Percentiles rank a stretch among this genome's conserved stretches.
Conservation (phyloP, 2,797 vertebrate species). For the Tamandua tetradactyla region DNA sequence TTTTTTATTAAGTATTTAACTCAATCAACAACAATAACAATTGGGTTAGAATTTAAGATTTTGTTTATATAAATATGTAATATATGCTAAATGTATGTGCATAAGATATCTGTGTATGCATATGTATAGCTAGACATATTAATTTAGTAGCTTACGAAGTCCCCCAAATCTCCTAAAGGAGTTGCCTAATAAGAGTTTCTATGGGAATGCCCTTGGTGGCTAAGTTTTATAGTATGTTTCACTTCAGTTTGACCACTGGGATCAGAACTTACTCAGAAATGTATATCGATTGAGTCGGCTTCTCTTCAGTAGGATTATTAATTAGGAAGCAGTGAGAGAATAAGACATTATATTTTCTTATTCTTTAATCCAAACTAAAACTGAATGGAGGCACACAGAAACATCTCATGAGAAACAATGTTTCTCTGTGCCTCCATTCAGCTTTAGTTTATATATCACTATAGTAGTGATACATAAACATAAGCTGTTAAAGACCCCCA, state of each 20-base stretch:
- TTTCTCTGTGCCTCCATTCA: too few species aligned
- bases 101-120: background rate
- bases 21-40: too few species aligned
- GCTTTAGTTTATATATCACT: too few species aligned
- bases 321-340: background rate
- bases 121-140: background rate
- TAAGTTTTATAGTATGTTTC: background rate
- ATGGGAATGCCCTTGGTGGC: background rate
- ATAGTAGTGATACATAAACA: too few species aligned
- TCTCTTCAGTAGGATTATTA: background rate
- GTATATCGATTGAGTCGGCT: background rate
- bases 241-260: background rate
- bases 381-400: background rate
- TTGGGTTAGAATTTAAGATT: background rate
- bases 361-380: background rate
- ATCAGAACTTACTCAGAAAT: background rate
- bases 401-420: background rate
- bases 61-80: background rate
- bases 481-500: background rate
- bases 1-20: background rate
- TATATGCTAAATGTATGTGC: background rate
- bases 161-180: background rate
- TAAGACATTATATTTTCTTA: too few species aligned
- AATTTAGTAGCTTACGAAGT: background rate
- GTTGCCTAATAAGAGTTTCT: background rate